Evolutionary conservation across 2,113 vertebrate genomes (phyloP), one percentile per base, ranked within the genome.

Genomic region (Alces alces): DNA sequence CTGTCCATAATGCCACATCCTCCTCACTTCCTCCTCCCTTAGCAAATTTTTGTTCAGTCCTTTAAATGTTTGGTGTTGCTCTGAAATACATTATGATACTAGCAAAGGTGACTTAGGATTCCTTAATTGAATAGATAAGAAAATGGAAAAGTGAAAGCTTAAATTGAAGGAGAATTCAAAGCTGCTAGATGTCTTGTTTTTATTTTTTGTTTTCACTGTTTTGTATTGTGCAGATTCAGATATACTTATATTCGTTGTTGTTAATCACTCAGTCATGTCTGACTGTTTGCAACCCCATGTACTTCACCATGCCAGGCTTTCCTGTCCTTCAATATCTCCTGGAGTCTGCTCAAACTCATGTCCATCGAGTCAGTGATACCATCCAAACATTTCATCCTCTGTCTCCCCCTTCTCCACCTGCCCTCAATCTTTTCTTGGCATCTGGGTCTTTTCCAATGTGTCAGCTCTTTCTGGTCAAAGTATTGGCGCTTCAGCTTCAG

Each of bases 141-240:
- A 93, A 88, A 84, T 79, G 43, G 43, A 54, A 66, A 73, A 70
- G 12, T 52, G 50, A 92, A 45, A 92, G 23, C 7, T 80, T 57
- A 92, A 76, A 86, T 57, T 82, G 79, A 94, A 86, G 25, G 43
- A 90, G 33, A 92, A 86, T 27, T 93, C 27, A 73, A 54, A 86
- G 12, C 7, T 83, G 2, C 30, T 76, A 23, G 23, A 7, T 50
- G 2, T 30, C 52, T 86, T 85, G 4, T 85, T 97, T 92, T 73
- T 47, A 85, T 50, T 93, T 93, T 96, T 96, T 61, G 8, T 25
- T 97, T 92, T 92, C 82, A 86, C 54, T 86, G 47, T 78, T 83
- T 83, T 7, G 6, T 57, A 61, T 64, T 61, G 76, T 23, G 66
- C n/a, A 90, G 58, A 33, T 45, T 89, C 57, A 86, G 50, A 25